Evolutionary conservation across 2,113 vertebrate genomes (phyloP).

Genomic region (Menidia beryllina): DNA sequence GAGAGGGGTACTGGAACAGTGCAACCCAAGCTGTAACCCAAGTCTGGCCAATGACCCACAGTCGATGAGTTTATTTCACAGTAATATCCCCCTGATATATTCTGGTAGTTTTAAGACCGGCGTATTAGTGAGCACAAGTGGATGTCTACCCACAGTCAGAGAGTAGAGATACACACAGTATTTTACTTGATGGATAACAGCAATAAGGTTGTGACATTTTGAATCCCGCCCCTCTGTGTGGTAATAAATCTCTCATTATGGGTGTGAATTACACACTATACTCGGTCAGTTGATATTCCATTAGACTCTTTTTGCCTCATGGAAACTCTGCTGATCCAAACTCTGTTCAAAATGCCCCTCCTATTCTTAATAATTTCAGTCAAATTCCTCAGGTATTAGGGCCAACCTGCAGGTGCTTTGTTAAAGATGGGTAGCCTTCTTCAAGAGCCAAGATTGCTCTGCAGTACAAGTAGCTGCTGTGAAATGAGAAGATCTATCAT

Average conservation of each 20-base stretch:
- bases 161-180: conserved; percentile 8
- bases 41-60: conserved; percentile 49
- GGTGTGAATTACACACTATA: conserved; percentile 36
- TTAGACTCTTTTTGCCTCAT: conserved; percentile 14
- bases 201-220: conserved; percentile 53
- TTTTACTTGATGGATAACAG: conserved; percentile 45
- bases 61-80: conserved; percentile 58
- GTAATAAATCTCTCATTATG: conserved; percentile 55
- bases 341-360: conserved; percentile 2
- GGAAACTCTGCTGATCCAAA: not conserved
- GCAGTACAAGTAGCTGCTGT: conserved; percentile 52
- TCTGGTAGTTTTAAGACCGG: conserved; percentile 38
- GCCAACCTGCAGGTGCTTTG: conserved; percentile 71
- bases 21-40: conserved; percentile 75
- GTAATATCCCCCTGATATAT: conserved; percentile 62
- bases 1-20: conserved; percentile 46
- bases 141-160: conserved; percentile 10
- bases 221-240: conserved; percentile 18
- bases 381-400: conserved; percentile 58
- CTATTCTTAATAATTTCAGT: conserved; percentile 12
- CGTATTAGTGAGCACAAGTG: conserved; percentile 38
- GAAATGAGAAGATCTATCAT: conserved; percentile 67
- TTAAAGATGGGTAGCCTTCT: conserved; percentile 64
- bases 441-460: conserved; percentile 49
- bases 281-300: not conserved